Percentiles rank a stretch among this genome's conserved stretches.
Evolutionary conservation across 92 coral and sea anemone species (phyloP).

Genomic region (Virgularia gustaviana): DNA sequence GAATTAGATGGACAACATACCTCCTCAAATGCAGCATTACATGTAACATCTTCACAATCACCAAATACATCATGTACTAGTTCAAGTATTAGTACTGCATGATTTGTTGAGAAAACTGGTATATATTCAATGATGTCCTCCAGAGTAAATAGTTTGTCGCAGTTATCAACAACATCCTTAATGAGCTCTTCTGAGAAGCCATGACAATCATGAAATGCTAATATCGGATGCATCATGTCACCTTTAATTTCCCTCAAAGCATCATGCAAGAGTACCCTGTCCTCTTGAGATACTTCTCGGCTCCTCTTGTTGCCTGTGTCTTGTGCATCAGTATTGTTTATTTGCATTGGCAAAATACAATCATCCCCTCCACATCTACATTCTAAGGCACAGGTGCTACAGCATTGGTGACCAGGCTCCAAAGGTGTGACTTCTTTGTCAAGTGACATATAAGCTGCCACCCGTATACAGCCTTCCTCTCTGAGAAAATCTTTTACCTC

Average conservation of each 20-base stretch:
- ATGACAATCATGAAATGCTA: not conserved
- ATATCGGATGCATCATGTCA: not conserved
- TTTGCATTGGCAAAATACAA: no score
- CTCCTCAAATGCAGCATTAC: not conserved
- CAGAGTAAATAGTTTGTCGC: not conserved
- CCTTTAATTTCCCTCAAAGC: not conserved
- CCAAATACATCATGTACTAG: not conserved
- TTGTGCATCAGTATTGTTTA: no score
- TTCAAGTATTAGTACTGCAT: not conserved
- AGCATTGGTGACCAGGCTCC: constrained; percentile 28
- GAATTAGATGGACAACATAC: not conserved
- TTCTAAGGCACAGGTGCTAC: no score
- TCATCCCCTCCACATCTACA: no score
- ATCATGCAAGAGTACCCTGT: not conserved
- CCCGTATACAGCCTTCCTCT: no score
- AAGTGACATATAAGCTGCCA: no score
- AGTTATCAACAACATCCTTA: not conserved
- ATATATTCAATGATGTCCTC: not conserved
- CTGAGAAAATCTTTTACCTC: no score
- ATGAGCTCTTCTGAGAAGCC: not conserved
- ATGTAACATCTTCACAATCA: not conserved
- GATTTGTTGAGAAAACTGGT: not conserved
- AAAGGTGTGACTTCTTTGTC: no score
- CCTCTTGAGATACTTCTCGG: not conserved
- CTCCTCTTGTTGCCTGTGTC: not conserved